Evolutionary conservation across 2,888 invertebrate genomes (phyloP), one percentile per base, ranked within the genome.

Genomic region (Oscheius sp.): DNA sequence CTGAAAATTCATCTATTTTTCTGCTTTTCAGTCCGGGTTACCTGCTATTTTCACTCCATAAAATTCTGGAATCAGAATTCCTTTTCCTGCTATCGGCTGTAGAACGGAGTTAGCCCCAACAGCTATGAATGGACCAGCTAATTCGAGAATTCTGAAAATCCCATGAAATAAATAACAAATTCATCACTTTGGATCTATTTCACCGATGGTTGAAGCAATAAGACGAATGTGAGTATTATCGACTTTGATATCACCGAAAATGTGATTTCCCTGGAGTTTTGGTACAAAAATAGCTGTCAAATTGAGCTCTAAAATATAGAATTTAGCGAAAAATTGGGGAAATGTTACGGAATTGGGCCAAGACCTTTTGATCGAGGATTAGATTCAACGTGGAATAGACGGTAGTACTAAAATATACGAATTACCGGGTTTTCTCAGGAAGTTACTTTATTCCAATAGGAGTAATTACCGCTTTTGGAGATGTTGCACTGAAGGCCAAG

Each of bases 341-440:
- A n/a, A 7, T n/a, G 29, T 13, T 58, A 61, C 61, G 35, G n/a
- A 61, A 61, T 61, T 45, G 61, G 5, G 43, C 61, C 9, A 61
- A 41, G 12, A 41, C 41, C 35, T 41, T 25, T 6, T n/a, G 13
- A 9, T 61, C 43, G 21, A 41, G 16, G 5, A 41, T 61, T 25
- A 61, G 1, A 41, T 61, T 61, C 12, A 61, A 13, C 16, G 45
- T 1, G 2, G 25, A 18, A 21, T 18, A 43, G 13, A 41, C 61
- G 7, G 1, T 35, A 1, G 41, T 21, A 41, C 61, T 61, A 41
- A 41, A 61, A 43, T 35, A 6, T 9, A 2, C 18, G 13, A 6
- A 56, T 29, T 35, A 7, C 16, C 41, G 9, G 13, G 12, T 27
- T 27, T 41, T 16, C 29, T 25, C 55, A 18, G 23, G 3, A 2